phyloP scores from a whole-genome alignment of 2,797 vertebrate species.

The Erethizon dorsatum region DNA sequence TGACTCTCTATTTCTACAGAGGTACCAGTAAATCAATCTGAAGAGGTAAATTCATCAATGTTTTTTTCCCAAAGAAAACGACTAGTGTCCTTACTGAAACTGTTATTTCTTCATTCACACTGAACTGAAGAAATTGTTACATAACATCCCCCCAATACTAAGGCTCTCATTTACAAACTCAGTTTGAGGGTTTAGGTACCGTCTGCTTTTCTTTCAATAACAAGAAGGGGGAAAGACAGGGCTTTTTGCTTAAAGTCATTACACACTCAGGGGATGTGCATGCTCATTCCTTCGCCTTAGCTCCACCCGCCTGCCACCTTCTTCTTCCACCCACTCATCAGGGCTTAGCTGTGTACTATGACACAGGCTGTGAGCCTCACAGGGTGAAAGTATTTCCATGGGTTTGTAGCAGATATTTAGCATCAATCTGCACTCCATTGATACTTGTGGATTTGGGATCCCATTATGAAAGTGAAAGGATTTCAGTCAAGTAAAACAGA shows the following conservation, averaged over 20 bases:
- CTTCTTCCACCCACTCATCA: not conserved
- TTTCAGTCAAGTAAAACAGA: not conserved
- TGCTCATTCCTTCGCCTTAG: not conserved
- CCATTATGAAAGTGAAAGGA: conserved; percentile 31
- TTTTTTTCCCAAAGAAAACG: conserved; percentile 14
- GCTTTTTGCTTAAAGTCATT: not conserved
- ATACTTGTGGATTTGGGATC: not conserved
- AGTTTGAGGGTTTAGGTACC: not conserved
- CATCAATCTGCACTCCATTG: not conserved
- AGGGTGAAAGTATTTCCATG: not conserved
- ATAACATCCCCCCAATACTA: not conserved
- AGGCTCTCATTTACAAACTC: conserved; percentile 6
- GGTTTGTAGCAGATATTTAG: not conserved
- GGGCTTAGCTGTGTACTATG: not conserved
- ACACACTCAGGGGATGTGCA: not conserved
- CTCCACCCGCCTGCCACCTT: not conserved
- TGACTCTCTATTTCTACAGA: conserved; percentile 23
- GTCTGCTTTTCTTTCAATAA: conserved; percentile 18
- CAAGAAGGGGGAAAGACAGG: too few relatives aligned
- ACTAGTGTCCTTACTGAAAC: not conserved
- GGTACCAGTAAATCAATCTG: not conserved
- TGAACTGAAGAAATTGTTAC: not conserved
- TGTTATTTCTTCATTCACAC: conserved; percentile 21
- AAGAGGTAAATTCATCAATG: not conserved
- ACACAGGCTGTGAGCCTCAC: not conserved